phyloP scores from a whole-genome alignment of 2,888 invertebrate species.

The Nematopogon swammerdamellus region DNA sequence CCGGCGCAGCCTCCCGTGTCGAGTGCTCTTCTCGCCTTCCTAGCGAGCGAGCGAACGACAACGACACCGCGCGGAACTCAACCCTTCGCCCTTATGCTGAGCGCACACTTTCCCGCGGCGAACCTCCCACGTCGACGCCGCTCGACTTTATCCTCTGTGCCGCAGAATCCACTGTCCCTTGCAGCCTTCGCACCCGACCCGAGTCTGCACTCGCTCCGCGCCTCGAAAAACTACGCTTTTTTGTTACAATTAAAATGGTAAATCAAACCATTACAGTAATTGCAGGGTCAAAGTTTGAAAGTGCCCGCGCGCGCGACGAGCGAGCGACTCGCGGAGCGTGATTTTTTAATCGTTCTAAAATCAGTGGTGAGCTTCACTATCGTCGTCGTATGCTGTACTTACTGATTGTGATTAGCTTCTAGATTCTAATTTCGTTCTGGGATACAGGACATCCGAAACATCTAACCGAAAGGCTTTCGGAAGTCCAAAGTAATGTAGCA shows the following conservation, averaged over 20 bases:
- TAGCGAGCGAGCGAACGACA: too few species aligned
- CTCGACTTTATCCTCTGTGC: constrained; percentile 10
- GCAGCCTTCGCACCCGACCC: background rate
- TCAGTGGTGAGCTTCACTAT: too few species aligned
- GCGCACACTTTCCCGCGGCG: constrained; percentile 51
- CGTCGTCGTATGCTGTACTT: too few species aligned
- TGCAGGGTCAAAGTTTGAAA: constrained; percentile 51
- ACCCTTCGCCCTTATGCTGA: constrained; percentile 46
- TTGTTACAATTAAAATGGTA: constrained; percentile 57
- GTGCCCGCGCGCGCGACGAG: constrained; percentile 12
- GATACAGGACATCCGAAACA: too few species aligned
- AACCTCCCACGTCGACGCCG: constrained; percentile 41
- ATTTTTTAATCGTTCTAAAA: too few species aligned
- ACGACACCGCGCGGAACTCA: constrained; percentile 50
- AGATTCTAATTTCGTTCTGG: too few species aligned
- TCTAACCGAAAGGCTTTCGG: too few species aligned
- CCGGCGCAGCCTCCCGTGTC: constrained; percentile 54
- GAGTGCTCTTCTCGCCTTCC: constrained; percentile 55
- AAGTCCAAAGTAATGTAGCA: too few species aligned
- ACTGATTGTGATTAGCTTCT: too few species aligned
- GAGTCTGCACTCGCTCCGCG: constrained; percentile 17
- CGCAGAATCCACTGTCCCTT: too few species aligned
- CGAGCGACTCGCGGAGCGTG: constrained; percentile 9
- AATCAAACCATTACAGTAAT: constrained; percentile 57
- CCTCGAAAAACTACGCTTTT: constrained; percentile 50